Percentiles rank a stretch among this genome's conserved stretches.
Evolutionary conservation across 1,140 invertebrate genomes (phyloP).

Genomic region (Homarus americanus): DNA sequence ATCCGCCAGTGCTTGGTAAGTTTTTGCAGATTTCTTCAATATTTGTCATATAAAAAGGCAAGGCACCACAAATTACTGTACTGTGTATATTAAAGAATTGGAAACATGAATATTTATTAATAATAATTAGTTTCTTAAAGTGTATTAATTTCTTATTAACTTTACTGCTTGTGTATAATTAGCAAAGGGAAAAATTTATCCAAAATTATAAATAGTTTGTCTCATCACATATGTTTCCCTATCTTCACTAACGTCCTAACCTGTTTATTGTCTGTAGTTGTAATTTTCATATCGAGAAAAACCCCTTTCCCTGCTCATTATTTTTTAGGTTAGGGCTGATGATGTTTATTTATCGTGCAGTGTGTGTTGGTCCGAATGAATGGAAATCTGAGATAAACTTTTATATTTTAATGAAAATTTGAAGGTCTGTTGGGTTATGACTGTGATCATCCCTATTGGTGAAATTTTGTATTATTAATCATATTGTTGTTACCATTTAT

Average conservation of each 20-base stretch:
- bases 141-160: too few relatives aligned
- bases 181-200: background rate
- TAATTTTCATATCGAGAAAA: slow-evolving; percentile 49
- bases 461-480: background rate
- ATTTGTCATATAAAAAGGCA: too few relatives aligned
- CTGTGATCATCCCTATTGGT: background rate
- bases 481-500: background rate
- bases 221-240: slow-evolving; percentile 4
- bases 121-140: too few relatives aligned
- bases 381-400: background rate
- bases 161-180: background rate
- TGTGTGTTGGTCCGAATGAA: slow-evolving; percentile 4
- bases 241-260: slow-evolving; percentile 46
- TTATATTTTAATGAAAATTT: background rate
- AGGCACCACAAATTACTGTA: too few relatives aligned
- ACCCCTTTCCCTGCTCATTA: slow-evolving; percentile 64
- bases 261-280: slow-evolving; percentile 22
- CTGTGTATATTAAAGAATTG: too few relatives aligned
- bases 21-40: too few relatives aligned
- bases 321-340: slow-evolving; percentile 51
- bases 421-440: background rate
- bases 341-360: slow-evolving; percentile 15
- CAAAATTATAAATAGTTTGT: slow-evolving; percentile 5
- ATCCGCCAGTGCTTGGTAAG: too few relatives aligned
- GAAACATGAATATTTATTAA: too few relatives aligned